Percentiles rank a stretch among this genome's conserved stretches.
Evolutionary conservation across 2,797 vertebrate genomes (phyloP).

Genomic region (Parambassis ranga): DNA sequence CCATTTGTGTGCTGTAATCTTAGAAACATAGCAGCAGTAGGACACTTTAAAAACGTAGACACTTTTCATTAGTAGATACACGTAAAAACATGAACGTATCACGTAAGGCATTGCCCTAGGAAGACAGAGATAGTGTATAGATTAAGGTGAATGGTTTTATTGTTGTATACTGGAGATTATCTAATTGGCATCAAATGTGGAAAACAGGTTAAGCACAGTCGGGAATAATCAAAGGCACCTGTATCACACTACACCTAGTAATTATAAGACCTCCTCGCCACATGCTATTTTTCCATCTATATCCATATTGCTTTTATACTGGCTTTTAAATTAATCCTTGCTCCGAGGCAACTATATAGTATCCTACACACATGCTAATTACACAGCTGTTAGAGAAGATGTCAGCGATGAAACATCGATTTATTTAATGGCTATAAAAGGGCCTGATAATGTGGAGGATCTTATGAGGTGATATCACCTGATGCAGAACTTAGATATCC

Average conservation of each 20-base stretch:
- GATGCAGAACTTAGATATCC: slow-evolving; percentile 38
- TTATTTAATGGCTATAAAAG: slow-evolving; percentile 40
- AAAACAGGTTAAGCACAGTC: neutral
- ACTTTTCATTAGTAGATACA: slow-evolving; percentile 7
- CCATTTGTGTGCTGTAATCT: slow-evolving; percentile 30
- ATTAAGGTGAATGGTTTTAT: neutral
- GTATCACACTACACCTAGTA: neutral
- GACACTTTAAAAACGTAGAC: slow-evolving; percentile 3
- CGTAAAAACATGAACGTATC: neutral
- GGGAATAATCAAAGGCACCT: slow-evolving; percentile 6
- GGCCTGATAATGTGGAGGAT: slow-evolving; percentile 1
- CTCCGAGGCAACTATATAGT: slow-evolving; percentile 29
- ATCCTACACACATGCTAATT: slow-evolving; percentile 44
- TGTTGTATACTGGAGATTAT: neutral
- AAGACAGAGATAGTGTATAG: neutral
- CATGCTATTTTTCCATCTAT: slow-evolving; percentile 11
- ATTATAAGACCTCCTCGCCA: slow-evolving; percentile 12
- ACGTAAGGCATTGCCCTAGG: neutral
- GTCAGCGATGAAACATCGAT: slow-evolving; percentile 18
- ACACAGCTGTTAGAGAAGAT: slow-evolving; percentile 26
- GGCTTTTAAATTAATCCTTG: slow-evolving; percentile 42
- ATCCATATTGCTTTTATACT: slow-evolving; percentile 10
- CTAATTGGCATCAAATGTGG: neutral
- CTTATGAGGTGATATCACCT: slow-evolving; percentile 7
- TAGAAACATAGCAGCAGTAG: neutral